Base-by-base conservation (phyloP, 2,888 invertebrate genomes). In the Agrochola lychnidis region DNA sequence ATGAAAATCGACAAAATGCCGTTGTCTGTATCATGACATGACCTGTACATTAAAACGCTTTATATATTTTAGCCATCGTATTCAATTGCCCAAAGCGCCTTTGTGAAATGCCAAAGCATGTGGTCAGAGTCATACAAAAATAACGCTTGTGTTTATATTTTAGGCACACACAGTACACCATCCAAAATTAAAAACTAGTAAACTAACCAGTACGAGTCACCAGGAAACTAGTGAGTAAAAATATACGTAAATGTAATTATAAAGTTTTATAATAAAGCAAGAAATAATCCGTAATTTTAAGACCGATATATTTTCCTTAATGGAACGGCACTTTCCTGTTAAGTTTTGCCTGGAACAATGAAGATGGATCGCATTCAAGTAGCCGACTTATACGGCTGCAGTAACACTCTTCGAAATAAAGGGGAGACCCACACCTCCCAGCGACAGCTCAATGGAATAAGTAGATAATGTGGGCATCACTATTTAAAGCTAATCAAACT, bases 401-500 rank as follows among this genome's bases (percentile, higher is more conserved):
- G 86, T 86, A 89, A 89, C 87, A 83, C 86, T 89, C 87, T 90
- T 89, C 90, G 83, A 87, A 93, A 91, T 89, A 92, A 89, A 93
- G 91, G 91, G 91, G 91, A 92, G 91, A 91, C 92, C 91, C 92
- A 94, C 93, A 94, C 91, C 91, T 90, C 91, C 89, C 92, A 92
- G 91, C 94, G 92, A 92, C 92, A 92, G 92, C 93, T 96, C 95
- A 97, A 97, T 97, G 94, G 93, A 97, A 95, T 97, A 97, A 97
- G 96, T 97, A 97, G 97, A 97, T 97, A 96, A 96, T 96, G 93
- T 95, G 95, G 94, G 95, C 94, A 94, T 94, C 94, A 94, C 97
- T 97, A 97, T 97, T 97, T 97, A 97, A 97, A 97, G 96, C 96
- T 97, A 97, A 97, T 97, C 97, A 97, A 97, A 96, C 93, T 94